Base-by-base conservation (phyloP, 1,140 invertebrate genomes). In the Zaprionus africanus region DNA sequence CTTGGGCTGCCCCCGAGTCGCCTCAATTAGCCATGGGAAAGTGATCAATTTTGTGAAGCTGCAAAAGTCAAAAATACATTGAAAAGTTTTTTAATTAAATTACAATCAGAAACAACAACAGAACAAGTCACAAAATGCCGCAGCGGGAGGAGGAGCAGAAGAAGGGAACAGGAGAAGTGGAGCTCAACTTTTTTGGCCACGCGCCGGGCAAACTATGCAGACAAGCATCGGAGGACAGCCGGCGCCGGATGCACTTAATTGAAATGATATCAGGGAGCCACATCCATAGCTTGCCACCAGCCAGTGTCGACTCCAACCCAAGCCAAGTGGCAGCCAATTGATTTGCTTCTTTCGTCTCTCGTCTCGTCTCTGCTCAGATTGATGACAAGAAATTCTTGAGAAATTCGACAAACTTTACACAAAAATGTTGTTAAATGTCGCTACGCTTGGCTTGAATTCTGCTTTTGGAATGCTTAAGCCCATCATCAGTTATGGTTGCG, bases 401-500 rank as follows among this genome's bases (percentile, higher is more conserved):
- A 75, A 84, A 74, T 71, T 81, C 61, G 36, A 41, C 22, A 56
- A 56, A 53, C 34, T 46, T 22, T 49, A 57, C 66, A 56, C 63
- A 19, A 58, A 76, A 60, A 70, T 68, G 57, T 72, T 76, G n/a
- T 63, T 38, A 38, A 66, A 77, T 74, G 69, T 74, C 59, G 60
- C 58, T 72, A 69, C 59, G 60, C 58, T 72, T 57, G 19, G 13
- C 56, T 34, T 78, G 59, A 67, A 64, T 63, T 67, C 36, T 62
- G 60, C 28, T n/a, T 24, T 51, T 51, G 11, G 26, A n/a, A 80
- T 71, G 68, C 68, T 79, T 73, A 88, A 84, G 67, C 61, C 78
- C 66, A 57, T 38, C 69, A 79, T 86, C 76, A 88, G 69, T 88
- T 86, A 88, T 80, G 83, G 63, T 24, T 43, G 43, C 19, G 12